Base-by-base conservation (phyloP, 2,888 invertebrate genomes). In the Bellardia bayeri region DNA sequence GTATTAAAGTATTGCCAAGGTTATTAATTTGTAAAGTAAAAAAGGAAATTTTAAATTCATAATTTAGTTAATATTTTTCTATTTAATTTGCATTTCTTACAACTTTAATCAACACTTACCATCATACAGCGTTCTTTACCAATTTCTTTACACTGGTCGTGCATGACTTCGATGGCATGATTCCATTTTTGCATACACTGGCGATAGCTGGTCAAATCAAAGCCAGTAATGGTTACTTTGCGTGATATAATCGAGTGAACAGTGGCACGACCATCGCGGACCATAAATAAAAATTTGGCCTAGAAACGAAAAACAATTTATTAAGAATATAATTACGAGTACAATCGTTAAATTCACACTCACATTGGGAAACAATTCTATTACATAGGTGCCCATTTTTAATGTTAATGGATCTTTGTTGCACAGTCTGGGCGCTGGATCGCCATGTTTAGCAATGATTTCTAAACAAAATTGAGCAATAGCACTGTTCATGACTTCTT, bases 381-480 rank as follows among this genome's bases (percentile, higher is more conserved):
- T 96, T 91, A 99, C 96, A 94, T 98, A 99, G 78, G 97, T 96
- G 92, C 98, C 98, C 95, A 98, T 98, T 94, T 99, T 99, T 90
- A 99, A 95, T 83, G 99, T 99, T 90, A 99, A 96, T 75, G 99
- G 99, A 94, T 99, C 99, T 94, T 99, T 99, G 95, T 99, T 99
- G 95, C 99, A 99, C 88, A 99, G 96, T 75, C 99, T 95, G 87
- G 97, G 96, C 78, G 99, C 99, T 42, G 98, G 97, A 91, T 98
- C 98, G 63, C 99, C 99, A 94, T 99, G 99, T 90, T 97, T 96
- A 85, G 98, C 98, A 91, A 99, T 98, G 92, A 99, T 97, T 94
- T 99, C 99, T 89, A 99, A 94, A 92, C 99, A 98, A 94, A 99
- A 99, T 66, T 99, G 97, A 54, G 99, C 98, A 91, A 99, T 97